Percentiles rank a stretch among this genome's conserved stretches.
These are phyloP conservation scores for Sinella curviseta DNA, from an alignment of 1,140 invertebrate species.

Conservation along the genomic window DNA sequence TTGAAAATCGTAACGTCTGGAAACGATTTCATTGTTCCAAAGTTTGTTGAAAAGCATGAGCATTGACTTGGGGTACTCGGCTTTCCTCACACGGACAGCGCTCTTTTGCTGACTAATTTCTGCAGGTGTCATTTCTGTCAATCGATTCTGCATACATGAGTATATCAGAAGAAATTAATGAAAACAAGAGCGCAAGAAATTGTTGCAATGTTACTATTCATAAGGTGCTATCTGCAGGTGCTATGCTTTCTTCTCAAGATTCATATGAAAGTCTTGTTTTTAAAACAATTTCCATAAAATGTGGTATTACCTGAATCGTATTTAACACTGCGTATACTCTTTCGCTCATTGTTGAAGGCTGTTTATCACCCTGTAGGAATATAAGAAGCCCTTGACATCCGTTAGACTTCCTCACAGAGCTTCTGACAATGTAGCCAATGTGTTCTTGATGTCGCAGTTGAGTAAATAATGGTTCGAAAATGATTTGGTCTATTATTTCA, in stretches of 20 bases:
- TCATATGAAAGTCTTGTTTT: not conserved
- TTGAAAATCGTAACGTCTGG: not conserved
- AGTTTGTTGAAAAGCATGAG: not conserved
- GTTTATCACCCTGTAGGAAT: constrained; percentile 84
- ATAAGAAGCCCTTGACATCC: constrained; percentile 82
- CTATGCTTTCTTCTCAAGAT: too few relatives aligned
- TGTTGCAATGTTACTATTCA: too few relatives aligned
- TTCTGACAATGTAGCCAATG: constrained; percentile 90
- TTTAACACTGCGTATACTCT: constrained; percentile 83
- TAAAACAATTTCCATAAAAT: too few relatives aligned
- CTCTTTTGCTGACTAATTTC: not conserved
- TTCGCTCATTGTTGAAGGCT: constrained; percentile 77
- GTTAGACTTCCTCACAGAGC: constrained; percentile 73
- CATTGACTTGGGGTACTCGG: not conserved
- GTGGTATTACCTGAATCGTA: constrained; percentile 69
- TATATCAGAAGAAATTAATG: not conserved
- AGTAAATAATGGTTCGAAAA: not conserved
- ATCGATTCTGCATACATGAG: not conserved
- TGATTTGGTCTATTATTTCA: constrained; percentile 12
- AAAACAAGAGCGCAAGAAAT: too few relatives aligned
- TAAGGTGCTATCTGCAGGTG: too few relatives aligned
- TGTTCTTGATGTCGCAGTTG: constrained; percentile 61
- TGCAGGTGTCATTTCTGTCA: not conserved
- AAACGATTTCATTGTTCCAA: constrained; percentile 11
- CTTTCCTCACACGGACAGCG: not conserved